Percentiles rank a stretch among this genome's conserved stretches.
Conservation (phyloP, 1,140 invertebrate species). For the Berghia stephanieae region DNA sequence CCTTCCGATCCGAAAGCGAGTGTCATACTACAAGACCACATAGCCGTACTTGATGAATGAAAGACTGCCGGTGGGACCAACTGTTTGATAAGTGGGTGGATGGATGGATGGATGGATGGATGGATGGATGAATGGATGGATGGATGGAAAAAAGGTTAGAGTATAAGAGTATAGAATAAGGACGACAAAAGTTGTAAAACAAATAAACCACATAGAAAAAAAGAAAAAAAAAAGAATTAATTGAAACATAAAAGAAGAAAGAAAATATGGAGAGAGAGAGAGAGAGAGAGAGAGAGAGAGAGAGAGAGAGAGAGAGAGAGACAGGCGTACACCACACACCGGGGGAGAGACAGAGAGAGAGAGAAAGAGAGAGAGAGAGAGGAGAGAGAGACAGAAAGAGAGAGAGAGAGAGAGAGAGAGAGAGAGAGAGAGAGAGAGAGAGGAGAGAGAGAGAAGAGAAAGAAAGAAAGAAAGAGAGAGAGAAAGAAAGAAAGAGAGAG, state of each 20-base stretch:
- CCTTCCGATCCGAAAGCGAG: no score
- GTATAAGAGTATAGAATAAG: background rate
- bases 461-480: background rate
- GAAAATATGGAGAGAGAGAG: background rate
- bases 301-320: constrained; percentile 23
- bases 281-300: constrained; percentile 25
- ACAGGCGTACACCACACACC: no score
- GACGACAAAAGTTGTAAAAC: no score
- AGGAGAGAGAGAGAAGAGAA: background rate
- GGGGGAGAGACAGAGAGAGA: background rate
- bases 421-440: constrained; percentile 10
- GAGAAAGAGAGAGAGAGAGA: background rate
- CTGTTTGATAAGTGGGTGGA: no score
- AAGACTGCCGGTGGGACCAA: background rate
- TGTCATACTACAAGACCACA: no score
- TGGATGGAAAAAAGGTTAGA: background rate
- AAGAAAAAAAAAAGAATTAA: background rate
- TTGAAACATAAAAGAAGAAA: background rate
- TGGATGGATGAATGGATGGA: no score
- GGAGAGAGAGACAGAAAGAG: background rate
- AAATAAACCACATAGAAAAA: background rate
- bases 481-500: background rate
- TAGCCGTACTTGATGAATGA: background rate
- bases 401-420: background rate
- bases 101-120: no score